Percentiles rank a stretch among this genome's conserved stretches.
phyloP scores from a whole-genome alignment of 1,140 invertebrate genomes.

The Leptopilina boulardi region DNA sequence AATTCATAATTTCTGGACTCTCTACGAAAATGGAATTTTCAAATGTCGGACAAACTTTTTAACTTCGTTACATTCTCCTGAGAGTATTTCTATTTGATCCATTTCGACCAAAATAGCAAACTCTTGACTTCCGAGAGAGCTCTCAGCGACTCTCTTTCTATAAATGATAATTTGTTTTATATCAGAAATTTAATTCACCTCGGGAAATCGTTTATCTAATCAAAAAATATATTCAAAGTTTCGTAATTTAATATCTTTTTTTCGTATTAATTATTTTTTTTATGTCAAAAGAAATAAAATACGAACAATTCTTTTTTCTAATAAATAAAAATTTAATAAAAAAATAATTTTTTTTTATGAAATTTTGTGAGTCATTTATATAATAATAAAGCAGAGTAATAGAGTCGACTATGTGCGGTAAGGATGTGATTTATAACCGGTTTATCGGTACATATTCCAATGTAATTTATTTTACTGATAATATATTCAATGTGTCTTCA shows the following conservation, averaged over 20 bases:
- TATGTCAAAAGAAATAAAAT: neutral
- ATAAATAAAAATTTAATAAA: too few relatives aligned
- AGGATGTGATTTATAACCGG: constrained; percentile 15
- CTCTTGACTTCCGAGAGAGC: constrained; percentile 3
- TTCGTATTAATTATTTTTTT: too few relatives aligned
- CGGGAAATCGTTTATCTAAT: too few relatives aligned
- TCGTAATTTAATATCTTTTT: too few relatives aligned
- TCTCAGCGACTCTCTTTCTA: neutral
- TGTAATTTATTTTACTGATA: neutral
- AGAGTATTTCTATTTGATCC: constrained; percentile 21
- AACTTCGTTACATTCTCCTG: constrained; percentile 15
- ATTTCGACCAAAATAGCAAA: neutral
- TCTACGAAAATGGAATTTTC: constrained; percentile 16
- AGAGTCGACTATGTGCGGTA: constrained; percentile 26
- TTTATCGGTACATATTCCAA: constrained; percentile 21
- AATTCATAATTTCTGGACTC: constrained; percentile 27
- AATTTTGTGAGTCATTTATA: neutral
- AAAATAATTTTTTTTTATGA: too few relatives aligned
- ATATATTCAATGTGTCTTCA: constrained; percentile 12
- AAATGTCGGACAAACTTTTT: constrained; percentile 30
- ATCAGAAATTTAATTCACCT: too few relatives aligned
- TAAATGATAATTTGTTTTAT: neutral
- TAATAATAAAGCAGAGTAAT: constrained; percentile 6
- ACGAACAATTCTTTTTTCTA: too few relatives aligned
- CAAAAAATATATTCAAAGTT: too few relatives aligned